Base-by-base conservation (phyloP, 1,140 invertebrate genomes). In the Calosoma granatense region DNA sequence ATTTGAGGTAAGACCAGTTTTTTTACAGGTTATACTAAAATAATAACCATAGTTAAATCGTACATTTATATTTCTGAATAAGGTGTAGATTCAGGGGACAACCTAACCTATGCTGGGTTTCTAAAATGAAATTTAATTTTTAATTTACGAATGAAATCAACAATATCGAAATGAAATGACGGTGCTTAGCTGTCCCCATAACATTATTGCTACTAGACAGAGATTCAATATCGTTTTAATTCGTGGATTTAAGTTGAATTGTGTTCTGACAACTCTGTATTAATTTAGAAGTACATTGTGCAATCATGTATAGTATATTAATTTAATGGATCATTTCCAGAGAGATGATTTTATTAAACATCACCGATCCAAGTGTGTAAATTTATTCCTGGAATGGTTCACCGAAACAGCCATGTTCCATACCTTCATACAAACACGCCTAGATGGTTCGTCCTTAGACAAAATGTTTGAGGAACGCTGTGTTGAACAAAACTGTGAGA, bases 341-440 rank as follows among this genome's bases (percentile, higher is more conserved):
- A 80, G 79, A 70, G 82, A 83, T 56, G 58, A 65, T n/a, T 86
- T 83, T 69, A 74, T 82, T 2, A 80, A 77, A 59, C 74, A 70
- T 69, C 65, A 74, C 55, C 72, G 77, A 3, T 80, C 81, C 0
- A 81, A 83, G 67, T 80, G 81, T 52, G 77, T 82, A 19, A 77
- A 79, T 59, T 78, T 81, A 56, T 89, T 90, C 68, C 73, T 90
- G 6, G 84, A 89, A 61, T 90, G 87, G 87, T 91, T 92, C 70
- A 81, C 83, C 0, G 86, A 90, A 68, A 90, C 88, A 6, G 83
- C 87, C 14, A 89, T 90, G 86, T 92, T 90, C 67, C 64, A 68
- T 43, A 62, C 65, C 22, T 78, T 77, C 59, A 65, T 77, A 20
- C 51, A 56, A 36, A 30, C 53, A 26, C 15, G 14, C 3, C 21